Conservation (phyloP, 2,888 invertebrate genomes). For the Campoplex nolae region DNA sequence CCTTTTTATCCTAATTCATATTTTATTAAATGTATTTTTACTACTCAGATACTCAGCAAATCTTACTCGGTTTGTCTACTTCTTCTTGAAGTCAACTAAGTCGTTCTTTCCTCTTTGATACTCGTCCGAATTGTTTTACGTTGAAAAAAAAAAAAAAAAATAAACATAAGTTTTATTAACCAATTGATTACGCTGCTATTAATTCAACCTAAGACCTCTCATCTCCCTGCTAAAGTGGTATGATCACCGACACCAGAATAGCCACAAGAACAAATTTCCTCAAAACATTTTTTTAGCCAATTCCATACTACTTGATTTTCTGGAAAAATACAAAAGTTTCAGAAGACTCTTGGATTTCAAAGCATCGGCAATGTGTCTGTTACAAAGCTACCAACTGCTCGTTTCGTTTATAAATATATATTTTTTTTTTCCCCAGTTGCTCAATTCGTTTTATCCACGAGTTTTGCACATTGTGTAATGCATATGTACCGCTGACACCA, state of each 20-base stretch:
- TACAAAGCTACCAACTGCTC: no score
- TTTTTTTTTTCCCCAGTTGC: no score
- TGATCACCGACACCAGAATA: no score
- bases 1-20: background rate
- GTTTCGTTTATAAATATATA: no score
- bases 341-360: no score
- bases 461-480: background rate
- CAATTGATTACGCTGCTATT: background rate
- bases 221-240: background rate
- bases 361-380: no score
- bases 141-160: background rate
- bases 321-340: no score
- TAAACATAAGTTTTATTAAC: background rate
- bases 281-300: no score
- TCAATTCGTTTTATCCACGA: no score
- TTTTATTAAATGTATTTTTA: background rate
- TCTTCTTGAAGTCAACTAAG: slow-evolving; percentile 13
- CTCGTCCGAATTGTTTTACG: background rate
- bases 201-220: background rate
- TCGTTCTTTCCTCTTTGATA: background rate
- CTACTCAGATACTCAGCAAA: slow-evolving; percentile 50
- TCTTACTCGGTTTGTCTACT: slow-evolving; percentile 54
- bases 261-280: no score
- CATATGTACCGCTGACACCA: background rate
- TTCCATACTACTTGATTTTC: no score